phyloP scores from a whole-genome alignment of 2,888 invertebrate species.

The Catonia carolina region DNA sequence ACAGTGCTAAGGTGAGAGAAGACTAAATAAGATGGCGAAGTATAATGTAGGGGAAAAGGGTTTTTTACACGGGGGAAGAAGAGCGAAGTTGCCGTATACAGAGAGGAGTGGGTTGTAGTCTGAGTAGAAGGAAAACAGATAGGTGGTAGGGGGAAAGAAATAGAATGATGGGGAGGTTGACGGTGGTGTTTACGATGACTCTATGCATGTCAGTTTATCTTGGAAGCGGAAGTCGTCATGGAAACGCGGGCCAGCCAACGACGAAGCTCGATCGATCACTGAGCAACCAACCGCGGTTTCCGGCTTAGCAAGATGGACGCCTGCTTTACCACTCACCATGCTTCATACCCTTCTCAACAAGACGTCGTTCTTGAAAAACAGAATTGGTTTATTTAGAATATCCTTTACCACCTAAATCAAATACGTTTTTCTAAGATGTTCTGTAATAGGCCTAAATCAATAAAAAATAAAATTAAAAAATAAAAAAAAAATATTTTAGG shows the following conservation, averaged over 20 bases:
- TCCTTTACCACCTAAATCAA: no score
- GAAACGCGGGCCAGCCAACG: constrained; percentile 16
- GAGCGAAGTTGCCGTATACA: not conserved
- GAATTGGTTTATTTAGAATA: no score
- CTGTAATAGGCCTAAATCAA: no score
- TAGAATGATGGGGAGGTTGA: not conserved
- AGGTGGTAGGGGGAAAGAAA: not conserved
- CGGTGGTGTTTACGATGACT: constrained; percentile 10
- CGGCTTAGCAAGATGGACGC: constrained; percentile 31
- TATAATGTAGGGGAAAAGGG: not conserved
- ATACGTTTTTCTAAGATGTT: no score
- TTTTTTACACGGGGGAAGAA: not conserved
- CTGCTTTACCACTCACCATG: constrained; percentile 16
- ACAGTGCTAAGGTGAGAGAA: no score
- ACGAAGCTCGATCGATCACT: constrained; percentile 10
- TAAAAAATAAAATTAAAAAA: no score
- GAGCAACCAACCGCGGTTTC: constrained; percentile 31
- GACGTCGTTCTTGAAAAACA: no score
- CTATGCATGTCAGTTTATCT: constrained; percentile 14
- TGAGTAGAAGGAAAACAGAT: constrained; percentile 2
- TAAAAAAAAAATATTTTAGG: no score
- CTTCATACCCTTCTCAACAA: not conserved
- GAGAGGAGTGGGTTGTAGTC: not conserved
- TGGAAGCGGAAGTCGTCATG: constrained; percentile 19
- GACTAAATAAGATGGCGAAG: no score